Evolutionary conservation across 2,113 vertebrate genomes (phyloP).

Genomic region (Arizona elegans): DNA sequence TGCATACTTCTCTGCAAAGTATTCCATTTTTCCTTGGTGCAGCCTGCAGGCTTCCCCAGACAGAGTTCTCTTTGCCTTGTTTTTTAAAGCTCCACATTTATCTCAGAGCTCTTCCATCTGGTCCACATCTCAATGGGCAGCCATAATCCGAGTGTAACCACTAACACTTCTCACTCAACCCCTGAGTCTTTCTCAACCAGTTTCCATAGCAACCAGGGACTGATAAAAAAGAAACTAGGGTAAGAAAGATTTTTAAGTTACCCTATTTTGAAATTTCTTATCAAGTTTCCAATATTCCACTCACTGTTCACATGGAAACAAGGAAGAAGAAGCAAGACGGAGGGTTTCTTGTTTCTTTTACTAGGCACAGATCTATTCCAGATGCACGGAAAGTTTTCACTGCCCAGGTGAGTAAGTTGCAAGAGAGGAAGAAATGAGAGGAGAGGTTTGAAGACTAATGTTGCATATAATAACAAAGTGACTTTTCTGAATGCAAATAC

Average conservation of each 20-base stretch:
- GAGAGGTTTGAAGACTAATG: neutral
- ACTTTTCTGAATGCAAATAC: neutral
- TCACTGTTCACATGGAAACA: neutral
- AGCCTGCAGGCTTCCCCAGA: neutral
- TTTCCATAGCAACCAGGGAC: conserved; percentile 53
- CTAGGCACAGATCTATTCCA: neutral
- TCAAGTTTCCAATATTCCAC: neutral
- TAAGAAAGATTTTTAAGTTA: conserved; percentile 32
- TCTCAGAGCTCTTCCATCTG: neutral
- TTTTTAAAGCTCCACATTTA: neutral
- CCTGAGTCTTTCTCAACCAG: conserved; percentile 45
- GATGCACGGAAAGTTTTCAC: neutral
- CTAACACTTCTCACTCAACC: conserved; percentile 9
- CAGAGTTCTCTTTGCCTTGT: neutral
- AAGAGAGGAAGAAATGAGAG: no score
- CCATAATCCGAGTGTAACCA: neutral
- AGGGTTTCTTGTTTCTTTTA: neutral
- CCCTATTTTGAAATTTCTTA: neutral
- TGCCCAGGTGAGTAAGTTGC: neutral
- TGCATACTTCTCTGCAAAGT: neutral
- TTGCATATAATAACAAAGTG: neutral
- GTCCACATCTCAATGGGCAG: neutral
- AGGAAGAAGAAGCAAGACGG: neutral
- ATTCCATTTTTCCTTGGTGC: neutral
- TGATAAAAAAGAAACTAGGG: conserved; percentile 33